A percentile compares a stretch with the other conserved stretches of the same genome.
Conservation (phyloP, 1,140 invertebrate genomes). For the Stegodyphus dumicola region DNA sequence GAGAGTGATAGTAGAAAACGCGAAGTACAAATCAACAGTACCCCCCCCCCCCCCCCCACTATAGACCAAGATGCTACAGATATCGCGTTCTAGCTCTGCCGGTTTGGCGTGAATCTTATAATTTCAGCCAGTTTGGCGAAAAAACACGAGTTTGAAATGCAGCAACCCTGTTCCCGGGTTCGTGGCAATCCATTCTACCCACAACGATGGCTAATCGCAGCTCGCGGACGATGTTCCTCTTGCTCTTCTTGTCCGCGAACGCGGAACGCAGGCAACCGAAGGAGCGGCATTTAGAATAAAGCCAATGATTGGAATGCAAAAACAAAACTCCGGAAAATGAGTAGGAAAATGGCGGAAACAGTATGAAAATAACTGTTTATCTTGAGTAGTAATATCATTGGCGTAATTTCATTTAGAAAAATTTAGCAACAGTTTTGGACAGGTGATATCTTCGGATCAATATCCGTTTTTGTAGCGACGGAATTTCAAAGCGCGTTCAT, state of each 20-base stretch:
- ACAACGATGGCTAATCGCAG: slow-evolving; percentile 33
- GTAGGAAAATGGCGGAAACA: not conserved
- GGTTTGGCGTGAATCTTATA: too few relatives aligned
- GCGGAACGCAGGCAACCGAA: slow-evolving; percentile 15
- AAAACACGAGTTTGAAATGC: slow-evolving; percentile 24
- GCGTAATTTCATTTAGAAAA: not conserved
- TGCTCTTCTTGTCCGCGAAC: not conserved
- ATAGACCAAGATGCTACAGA: too few relatives aligned
- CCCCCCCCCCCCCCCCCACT: too few relatives aligned
- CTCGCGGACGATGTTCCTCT: slow-evolving; percentile 19
- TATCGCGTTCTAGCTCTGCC: too few relatives aligned
- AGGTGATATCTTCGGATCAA: slow-evolving; percentile 32
- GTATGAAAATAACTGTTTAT: too few relatives aligned
- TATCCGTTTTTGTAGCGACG: slow-evolving; percentile 30
- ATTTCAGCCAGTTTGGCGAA: not conserved
- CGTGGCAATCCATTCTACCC: slow-evolving; percentile 36
- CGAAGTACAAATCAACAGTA: too few relatives aligned
- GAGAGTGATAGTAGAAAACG: too few relatives aligned
- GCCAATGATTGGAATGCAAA: not conserved
- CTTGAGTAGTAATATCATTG: not conserved
- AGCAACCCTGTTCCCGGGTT: slow-evolving; percentile 42
- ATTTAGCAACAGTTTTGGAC: slow-evolving; percentile 46
- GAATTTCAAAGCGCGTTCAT: slow-evolving; percentile 34
- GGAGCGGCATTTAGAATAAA: not conserved
- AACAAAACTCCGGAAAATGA: not conserved